phyloP scores from a whole-genome alignment of 2,888 invertebrate species.

The Scaptomyza tumidula region DNA sequence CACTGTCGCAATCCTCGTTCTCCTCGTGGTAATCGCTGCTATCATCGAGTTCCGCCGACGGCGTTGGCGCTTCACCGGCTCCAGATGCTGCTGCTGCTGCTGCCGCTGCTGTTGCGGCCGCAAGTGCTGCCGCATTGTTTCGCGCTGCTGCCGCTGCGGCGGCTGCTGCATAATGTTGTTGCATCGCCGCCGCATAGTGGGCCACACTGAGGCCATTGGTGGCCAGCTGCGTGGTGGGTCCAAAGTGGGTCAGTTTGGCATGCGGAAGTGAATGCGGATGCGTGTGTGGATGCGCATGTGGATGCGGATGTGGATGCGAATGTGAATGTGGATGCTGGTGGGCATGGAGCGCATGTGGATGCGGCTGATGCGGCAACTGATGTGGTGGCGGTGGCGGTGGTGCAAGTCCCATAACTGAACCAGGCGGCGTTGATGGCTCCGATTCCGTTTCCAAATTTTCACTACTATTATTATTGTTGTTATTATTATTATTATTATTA shows the following conservation, averaged over 20 bases:
- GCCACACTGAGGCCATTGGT: constrained; percentile 81
- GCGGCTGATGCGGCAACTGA: constrained; percentile 41
- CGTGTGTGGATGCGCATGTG: constrained; percentile 41
- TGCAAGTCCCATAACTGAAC: constrained; percentile 33
- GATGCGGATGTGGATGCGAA: constrained; percentile 31
- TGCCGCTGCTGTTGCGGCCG: constrained; percentile 62
- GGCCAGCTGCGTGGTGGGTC: constrained; percentile 68
- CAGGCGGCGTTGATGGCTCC: constrained; percentile 22
- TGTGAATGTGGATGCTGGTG: constrained; percentile 53
- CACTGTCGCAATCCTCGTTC: constrained; percentile 82
- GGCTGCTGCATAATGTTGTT: constrained; percentile 81
- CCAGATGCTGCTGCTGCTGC: constrained; percentile 43
- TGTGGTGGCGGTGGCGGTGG: constrained; percentile 41
- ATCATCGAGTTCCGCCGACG: constrained; percentile 78
- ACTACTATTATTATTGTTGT: constrained; percentile 36
- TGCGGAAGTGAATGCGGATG: constrained; percentile 65
- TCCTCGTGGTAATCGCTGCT: constrained; percentile 83
- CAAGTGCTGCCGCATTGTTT: constrained; percentile 72
- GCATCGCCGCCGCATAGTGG: constrained; percentile 82
- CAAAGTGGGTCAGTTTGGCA: constrained; percentile 73
- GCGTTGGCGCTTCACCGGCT: constrained; percentile 55
- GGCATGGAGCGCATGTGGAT: constrained; percentile 52
- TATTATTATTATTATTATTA: constrained; percentile 35
- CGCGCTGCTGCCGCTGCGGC: constrained; percentile 78
- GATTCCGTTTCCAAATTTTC: constrained; percentile 49